Evolutionary conservation across 2,797 vertebrate genomes (phyloP).

Genomic region (Chrysocyon brachyurus): DNA sequence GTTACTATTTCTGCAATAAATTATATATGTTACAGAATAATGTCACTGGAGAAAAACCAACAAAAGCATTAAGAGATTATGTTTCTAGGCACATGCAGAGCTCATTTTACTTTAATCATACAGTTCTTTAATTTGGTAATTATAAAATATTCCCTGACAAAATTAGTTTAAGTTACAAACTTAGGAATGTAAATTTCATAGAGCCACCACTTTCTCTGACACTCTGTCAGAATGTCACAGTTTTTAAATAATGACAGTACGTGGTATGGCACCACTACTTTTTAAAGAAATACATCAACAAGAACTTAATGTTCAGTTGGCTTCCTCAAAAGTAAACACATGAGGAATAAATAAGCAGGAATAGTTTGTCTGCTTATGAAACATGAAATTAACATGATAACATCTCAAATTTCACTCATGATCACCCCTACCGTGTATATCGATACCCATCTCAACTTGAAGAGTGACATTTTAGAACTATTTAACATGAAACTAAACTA

Average conservation of each 20-base stretch:
- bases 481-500: conserved; percentile 50
- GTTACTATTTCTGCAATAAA: conserved; percentile 67
- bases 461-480: conserved; percentile 70
- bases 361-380: conserved; percentile 74
- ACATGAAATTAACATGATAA: conserved; percentile 81
- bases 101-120: conserved; percentile 82
- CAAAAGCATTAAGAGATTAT: conserved; percentile 64
- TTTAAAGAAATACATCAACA: conserved; percentile 67
- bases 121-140: conserved; percentile 83
- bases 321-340: conserved; percentile 85
- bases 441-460: conserved; percentile 1
- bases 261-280: conserved; percentile 75
- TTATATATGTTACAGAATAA: conserved; percentile 68
- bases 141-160: conserved; percentile 84
- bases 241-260: conserved; percentile 73
- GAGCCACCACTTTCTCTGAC: conserved; percentile 77
- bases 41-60: conserved; percentile 56
- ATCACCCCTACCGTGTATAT: conserved; percentile 43
- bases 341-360: conserved; percentile 78
- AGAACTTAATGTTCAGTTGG: conserved; percentile 79
- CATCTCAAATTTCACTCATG: conserved; percentile 82
- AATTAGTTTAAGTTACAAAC: conserved; percentile 83
- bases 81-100: conserved; percentile 66
- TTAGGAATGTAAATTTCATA: conserved; percentile 82
- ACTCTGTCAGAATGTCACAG: conserved; percentile 78